Base-by-base conservation (phyloP, 2,113 vertebrate species). In the Bos javanicus region DNA sequence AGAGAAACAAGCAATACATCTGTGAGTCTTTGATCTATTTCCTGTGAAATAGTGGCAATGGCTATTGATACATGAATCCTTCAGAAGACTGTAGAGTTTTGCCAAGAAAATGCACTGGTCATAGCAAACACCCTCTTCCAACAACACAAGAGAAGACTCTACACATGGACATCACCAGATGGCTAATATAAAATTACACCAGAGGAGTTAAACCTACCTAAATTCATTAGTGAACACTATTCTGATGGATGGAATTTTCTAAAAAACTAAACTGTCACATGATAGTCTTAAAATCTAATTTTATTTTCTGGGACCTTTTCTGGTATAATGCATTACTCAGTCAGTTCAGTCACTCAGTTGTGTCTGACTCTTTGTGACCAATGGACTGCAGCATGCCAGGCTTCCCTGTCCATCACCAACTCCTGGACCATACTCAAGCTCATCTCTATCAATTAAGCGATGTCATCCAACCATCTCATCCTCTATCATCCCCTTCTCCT, bases 281-380 rank as follows among this genome's bases (percentile, higher is more conserved):
- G 93, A 83, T 9, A 84, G 74, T 92, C 90, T 95, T 84, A 46
- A 57, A 97, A 86, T 92, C 50, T 62, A 94, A 89, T 50, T 48
- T 95, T 71, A 92, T 62, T 95, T 97, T 92, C 67, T 86, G 15
- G 78, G 13, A 7, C 16, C 28, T 96, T 89, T 96, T 90, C 26
- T 90, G 52, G 10, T 71, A 71, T 71, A 2, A 39, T 39, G 11
- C n/a, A 12, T 39, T n/a, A 71, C 67, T 39, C 19, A 39, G 10
- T 71, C 19, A 36, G n/a, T 71, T 71, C 67, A 71, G 67, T 39
- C n/a, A 6, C 17, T 71, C 67, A 71, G 19, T 36, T n/a, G 1
- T 36, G 10, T 71, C n/a, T 71, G 67, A 71, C n/a, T 36, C 19
- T n/a, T n/a, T 36, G 4, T 36, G 17, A 23, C n/a, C 67, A 71